A percentile compares a stretch with the other conserved stretches of the same genome.
Evolutionary conservation across 2,113 vertebrate species (phyloP).

Genomic region (Boleophthalmus pectinirostris): DNA sequence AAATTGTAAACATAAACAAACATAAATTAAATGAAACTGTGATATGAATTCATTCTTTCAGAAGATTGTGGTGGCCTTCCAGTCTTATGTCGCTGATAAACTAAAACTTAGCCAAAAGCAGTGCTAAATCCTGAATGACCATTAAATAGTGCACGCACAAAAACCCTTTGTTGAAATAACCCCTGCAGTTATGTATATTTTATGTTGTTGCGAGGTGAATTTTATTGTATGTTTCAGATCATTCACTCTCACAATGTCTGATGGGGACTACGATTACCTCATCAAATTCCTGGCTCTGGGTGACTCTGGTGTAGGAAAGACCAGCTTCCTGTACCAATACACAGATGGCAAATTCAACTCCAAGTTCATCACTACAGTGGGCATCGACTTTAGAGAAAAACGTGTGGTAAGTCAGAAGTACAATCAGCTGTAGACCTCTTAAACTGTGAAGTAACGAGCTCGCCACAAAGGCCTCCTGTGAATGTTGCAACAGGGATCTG

Average conservation of each 20-base stretch:
- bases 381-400: constrained; percentile 98
- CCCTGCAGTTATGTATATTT: background rate
- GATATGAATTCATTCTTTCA: too few relatives aligned
- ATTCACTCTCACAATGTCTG: constrained; percentile 89
- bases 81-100: too few relatives aligned
- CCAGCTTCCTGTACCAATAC: constrained; percentile 96
- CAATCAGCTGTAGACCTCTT: constrained; percentile 10
- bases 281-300: constrained; percentile 97
- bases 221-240: constrained; percentile 55
- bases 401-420: constrained; percentile 84
- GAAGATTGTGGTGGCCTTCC: too few relatives aligned
- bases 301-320: constrained; percentile 97
- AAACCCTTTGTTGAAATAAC: background rate
- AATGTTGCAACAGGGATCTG: constrained; percentile 32
- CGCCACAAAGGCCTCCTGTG: constrained; percentile 34
- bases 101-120: too few relatives aligned
- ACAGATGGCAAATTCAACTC: constrained; percentile 96
- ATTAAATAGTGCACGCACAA: background rate
- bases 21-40: too few relatives aligned
- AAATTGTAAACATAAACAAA: too few relatives aligned
- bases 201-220: background rate
- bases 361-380: constrained; percentile 98
- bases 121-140: background rate
- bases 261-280: constrained; percentile 99
- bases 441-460: constrained; percentile 3